Base-by-base conservation (phyloP, 2,888 invertebrate species). In the Suillia variegata region DNA sequence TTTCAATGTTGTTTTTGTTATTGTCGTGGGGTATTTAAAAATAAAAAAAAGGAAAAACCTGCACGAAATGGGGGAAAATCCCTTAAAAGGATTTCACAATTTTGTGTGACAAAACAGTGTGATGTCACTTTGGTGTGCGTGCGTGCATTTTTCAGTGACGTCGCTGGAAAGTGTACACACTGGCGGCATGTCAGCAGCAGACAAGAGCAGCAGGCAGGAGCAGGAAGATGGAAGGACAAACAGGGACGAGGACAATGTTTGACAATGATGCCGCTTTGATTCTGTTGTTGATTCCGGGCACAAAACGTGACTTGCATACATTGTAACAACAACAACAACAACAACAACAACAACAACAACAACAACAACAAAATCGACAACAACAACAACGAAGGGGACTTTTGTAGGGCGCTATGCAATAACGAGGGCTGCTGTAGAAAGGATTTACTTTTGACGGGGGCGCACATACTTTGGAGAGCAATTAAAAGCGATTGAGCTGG, bases 81-180 rank as follows among this genome's bases (percentile, higher is more conserved):
- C 68, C 69, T 75, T 76, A 75, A 77, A 76, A 73, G 75, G 75
- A 77, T 77, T 75, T 70, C 70, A 70, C 73, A 76, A 77, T 76
- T 77, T 56, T 72, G 68, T 70, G 71, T 65, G 67, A 68, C 67
- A 63, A 59, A 63, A 61, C 59, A 59, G 47, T 58, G 34, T 47
- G 56, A 38, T 38, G 38, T 38, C 38, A 38, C 38, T 54, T 58
- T 56, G 58, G 50, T 21, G 54, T 52, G 56, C 52, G 56, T 59
- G 34, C 60, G 56, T 58, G 59, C 49, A 38, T 52, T 50, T 45
- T 55, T 54, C 49, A 6, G 15, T 45, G 17, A 45, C 57, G 24
- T 6, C 10, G 8, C n/a, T n/a, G 15, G 6, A n/a, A 8, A 38
- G 38, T n/a, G 38, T 38, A 38, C 12, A 50, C 50, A 50, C 50